phyloP scores from a whole-genome alignment of 2,113 vertebrate genomes.

The Nyctereutes procyonoides region DNA sequence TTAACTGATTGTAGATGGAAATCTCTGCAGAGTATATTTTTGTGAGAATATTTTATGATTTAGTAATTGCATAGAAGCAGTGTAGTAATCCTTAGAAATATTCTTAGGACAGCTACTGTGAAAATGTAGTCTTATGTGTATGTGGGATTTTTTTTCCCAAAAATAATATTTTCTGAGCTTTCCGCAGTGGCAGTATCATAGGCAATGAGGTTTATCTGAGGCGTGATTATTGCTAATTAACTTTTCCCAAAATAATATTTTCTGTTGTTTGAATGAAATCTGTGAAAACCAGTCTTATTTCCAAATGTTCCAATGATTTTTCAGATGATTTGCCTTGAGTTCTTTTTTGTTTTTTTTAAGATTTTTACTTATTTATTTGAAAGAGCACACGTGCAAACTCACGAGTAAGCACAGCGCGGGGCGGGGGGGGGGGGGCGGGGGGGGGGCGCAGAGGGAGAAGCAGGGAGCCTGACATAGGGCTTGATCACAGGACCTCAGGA shows the following conservation, averaged over 20 bases:
- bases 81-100: neutral
- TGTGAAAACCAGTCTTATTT: slow-evolving; percentile 38
- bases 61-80: neutral
- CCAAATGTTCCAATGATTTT: slow-evolving; percentile 1
- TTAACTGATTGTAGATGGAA: neutral
- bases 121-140: slow-evolving; percentile 45
- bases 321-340: slow-evolving; percentile 38
- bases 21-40: slow-evolving; percentile 5
- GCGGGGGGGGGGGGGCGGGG: too few relatives aligned
- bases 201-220: too few relatives aligned
- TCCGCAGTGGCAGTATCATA: too few relatives aligned
- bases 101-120: neutral
- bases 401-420: too few relatives aligned
- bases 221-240: too few relatives aligned
- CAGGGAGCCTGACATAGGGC: too few relatives aligned
- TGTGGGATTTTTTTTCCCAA: neutral
- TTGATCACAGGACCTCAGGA: too few relatives aligned
- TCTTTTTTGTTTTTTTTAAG: neutral
- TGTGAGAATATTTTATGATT: slow-evolving; percentile 32
- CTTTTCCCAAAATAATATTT: neutral
- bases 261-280: slow-evolving; percentile 44
- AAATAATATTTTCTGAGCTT: neutral
- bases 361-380: too few relatives aligned
- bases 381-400: too few relatives aligned
- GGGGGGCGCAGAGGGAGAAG: too few relatives aligned